phyloP scores from a whole-genome alignment of 1,140 invertebrate species.

The Heterodera carotae region DNA sequence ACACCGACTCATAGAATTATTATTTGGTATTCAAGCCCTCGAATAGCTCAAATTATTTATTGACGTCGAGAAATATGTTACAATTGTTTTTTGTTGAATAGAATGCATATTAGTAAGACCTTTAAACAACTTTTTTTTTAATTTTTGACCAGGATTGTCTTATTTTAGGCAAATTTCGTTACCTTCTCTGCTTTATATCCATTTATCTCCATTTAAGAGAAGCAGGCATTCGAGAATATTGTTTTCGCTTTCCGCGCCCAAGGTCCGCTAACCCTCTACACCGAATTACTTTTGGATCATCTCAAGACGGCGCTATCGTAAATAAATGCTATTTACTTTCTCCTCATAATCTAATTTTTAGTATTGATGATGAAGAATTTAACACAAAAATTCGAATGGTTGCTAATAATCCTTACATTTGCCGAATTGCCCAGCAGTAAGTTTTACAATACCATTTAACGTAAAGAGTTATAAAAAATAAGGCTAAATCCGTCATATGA shows the following conservation, averaged over 20 bases:
- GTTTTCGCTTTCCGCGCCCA: conserved; percentile 56
- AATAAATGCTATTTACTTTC: conserved; percentile 18
- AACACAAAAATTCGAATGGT: conserved; percentile 22
- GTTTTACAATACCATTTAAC: conserved; percentile 12
- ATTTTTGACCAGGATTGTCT: too few species aligned
- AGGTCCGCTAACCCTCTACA: conserved; percentile 57
- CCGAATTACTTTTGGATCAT: conserved; percentile 55
- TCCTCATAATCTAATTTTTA: conserved; percentile 36
- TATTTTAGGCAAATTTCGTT: too few species aligned
- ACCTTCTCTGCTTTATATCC: too few species aligned
- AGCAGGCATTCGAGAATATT: conserved; percentile 47
- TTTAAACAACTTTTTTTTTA: too few species aligned
- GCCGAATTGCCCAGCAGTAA: conserved; percentile 41
- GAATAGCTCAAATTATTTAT: too few species aligned
- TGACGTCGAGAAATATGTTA: too few species aligned
- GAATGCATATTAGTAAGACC: too few species aligned
- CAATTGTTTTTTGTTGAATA: too few species aligned
- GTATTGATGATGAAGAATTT: conserved; percentile 52
- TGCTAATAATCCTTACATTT: conserved; percentile 46
- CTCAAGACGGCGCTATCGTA: conserved; percentile 51
- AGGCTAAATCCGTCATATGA: conserved; percentile 58
- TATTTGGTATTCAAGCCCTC: too few species aligned
- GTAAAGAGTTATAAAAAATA: conserved; percentile 14
- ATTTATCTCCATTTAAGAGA: conserved; percentile 44
- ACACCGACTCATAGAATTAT: too few species aligned